Conservation (phyloP, 2,888 invertebrate species). For the Ennomos quercinarius region DNA sequence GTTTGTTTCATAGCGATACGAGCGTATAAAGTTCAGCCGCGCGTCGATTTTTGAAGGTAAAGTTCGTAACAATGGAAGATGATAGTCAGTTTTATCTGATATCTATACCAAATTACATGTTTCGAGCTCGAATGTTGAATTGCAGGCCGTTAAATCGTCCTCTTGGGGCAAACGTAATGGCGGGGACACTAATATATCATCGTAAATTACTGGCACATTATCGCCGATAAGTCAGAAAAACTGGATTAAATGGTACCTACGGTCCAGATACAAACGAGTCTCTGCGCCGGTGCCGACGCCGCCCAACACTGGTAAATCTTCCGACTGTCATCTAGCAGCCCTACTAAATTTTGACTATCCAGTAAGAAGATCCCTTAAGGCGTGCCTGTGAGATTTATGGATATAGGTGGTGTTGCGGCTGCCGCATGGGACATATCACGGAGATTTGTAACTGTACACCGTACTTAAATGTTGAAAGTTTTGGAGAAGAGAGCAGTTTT, state of each 20-base stretch:
- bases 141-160: background rate
- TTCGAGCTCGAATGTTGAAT: constrained; percentile 1
- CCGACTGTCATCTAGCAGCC: constrained; percentile 44
- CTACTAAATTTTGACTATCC: constrained; percentile 52
- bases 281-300: constrained; percentile 2
- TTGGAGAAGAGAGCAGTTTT: background rate
- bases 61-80: background rate
- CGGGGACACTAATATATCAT: constrained; percentile 11
- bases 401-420: constrained; percentile 31
- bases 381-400: constrained; percentile 63
- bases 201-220: constrained; percentile 19
- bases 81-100: background rate
- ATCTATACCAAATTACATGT: background rate
- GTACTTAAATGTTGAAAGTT: constrained; percentile 33
- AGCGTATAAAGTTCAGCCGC: constrained; percentile 39
- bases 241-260: constrained; percentile 15
- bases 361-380: constrained; percentile 52
- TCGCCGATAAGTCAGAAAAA: constrained; percentile 25
- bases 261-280: constrained; percentile 30
- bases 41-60: background rate
- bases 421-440: constrained; percentile 56
- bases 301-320: constrained; percentile 39
- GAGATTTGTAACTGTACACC: constrained; percentile 62
- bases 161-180: background rate
- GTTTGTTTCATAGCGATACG: constrained; percentile 40